A percentile compares a stretch with the other conserved stretches of the same genome.
phyloP scores from a whole-genome alignment of 2,113 vertebrate species.

The Vulpes ferrilata region DNA sequence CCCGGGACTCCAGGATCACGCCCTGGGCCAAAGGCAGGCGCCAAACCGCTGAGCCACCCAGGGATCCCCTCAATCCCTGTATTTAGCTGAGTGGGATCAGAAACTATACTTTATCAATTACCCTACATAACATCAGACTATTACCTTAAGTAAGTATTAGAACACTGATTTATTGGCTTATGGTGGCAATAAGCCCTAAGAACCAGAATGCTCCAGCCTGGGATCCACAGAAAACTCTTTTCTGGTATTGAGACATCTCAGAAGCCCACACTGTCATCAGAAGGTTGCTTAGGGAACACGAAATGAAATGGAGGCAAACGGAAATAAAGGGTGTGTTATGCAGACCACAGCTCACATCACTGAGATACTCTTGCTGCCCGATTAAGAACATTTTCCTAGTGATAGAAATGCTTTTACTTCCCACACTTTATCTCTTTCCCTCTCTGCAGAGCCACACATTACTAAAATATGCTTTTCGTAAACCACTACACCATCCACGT shows the following conservation, averaged over 20 bases:
- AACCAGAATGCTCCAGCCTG: not conserved
- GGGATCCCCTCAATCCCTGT: not conserved
- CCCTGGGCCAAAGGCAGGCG: no score
- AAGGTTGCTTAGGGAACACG: not conserved
- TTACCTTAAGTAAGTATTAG: not conserved
- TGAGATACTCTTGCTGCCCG: rapidly evolving
- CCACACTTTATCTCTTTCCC: not conserved
- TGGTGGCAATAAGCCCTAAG: rapidly evolving
- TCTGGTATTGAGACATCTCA: not conserved
- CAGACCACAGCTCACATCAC: rapidly evolving
- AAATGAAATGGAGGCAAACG: not conserved
- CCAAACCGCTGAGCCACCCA: no score
- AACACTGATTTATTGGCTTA: not conserved
- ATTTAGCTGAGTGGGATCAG: not conserved
- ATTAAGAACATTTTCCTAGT: not conserved
- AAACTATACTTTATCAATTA: not conserved
- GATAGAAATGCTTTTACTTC: not conserved
- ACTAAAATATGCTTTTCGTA: not conserved
- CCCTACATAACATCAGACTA: no score
- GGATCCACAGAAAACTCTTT: not conserved
- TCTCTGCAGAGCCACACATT: not conserved
- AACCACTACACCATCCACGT: rapidly evolving
- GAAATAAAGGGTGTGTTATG: rapidly evolving
- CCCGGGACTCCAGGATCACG: no score
- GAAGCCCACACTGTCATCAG: no score